Evolutionary conservation across 2,888 invertebrate species (phyloP).

Genomic region (Salpingus planirostris): DNA sequence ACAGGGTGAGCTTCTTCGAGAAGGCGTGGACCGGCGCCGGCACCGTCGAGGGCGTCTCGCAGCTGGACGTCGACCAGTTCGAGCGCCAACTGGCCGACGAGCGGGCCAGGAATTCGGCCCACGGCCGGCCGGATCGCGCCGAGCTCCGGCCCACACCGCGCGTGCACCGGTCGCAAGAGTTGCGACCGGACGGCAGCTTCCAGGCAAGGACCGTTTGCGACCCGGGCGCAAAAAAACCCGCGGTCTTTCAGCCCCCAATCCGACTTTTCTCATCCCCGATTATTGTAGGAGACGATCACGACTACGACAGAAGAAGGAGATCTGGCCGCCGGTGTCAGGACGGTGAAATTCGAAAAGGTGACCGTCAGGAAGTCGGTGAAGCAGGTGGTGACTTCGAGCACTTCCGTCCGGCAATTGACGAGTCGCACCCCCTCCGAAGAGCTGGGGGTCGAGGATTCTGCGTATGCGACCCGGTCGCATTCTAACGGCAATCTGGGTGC

Average conservation of each 20-base stretch:
- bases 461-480: constrained; percentile 50
- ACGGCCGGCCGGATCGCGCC: constrained; percentile 49
- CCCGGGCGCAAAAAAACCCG: too few relatives aligned
- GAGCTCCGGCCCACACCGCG: constrained; percentile 50
- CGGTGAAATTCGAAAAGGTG: constrained; percentile 65
- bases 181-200: constrained; percentile 38
- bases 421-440: constrained; percentile 48
- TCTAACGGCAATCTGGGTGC: constrained; percentile 37
- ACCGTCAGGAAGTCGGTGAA: constrained; percentile 55
- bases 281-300: constrained; percentile 46
- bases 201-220: constrained; percentile 31
- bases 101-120: constrained; percentile 24
- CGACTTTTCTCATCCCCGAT: constrained; percentile 21
- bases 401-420: constrained; percentile 22
- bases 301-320: constrained; percentile 56
- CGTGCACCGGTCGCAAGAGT: constrained; percentile 21
- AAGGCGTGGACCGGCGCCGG: constrained; percentile 60
- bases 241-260: background rate
- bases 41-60: constrained; percentile 25
- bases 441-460: constrained; percentile 46
- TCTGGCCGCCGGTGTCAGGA: constrained; percentile 51
- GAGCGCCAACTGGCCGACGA: constrained; percentile 29
- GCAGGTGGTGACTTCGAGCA: constrained; percentile 42
- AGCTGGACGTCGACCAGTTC: constrained; percentile 27
- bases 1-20: constrained; percentile 73